Evolutionary conservation across 2,113 vertebrate genomes (phyloP), one percentile per base, ranked within the genome.

Genomic region (Gobiocypris rarus): DNA sequence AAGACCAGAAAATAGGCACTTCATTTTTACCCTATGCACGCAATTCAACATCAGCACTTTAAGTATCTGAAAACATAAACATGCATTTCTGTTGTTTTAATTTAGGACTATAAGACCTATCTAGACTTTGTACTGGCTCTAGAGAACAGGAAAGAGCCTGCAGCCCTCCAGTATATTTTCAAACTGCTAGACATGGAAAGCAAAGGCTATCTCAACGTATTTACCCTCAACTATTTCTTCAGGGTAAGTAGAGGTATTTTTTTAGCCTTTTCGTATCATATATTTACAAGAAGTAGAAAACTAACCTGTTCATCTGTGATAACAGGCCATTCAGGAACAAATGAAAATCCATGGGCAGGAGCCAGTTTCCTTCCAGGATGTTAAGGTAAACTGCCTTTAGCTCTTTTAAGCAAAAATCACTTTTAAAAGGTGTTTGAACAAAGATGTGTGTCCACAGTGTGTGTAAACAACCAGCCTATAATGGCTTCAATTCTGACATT

Each of bases 181-280:
- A 99, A 99, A 92, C 94, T 99, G 89, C 93, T 99, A 91, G 98
- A 99, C 92, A 98, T 98, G 93, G 97, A 98, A 92, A 99, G 98
- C 93, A 97, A 94, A 91, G 97, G 98, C 87, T 94, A 95, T 92
- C 95, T 99, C 90, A 98, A 98, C 86, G 97, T 99, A 86, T 99
- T 99, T 91, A 96, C 97, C 63, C 96, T 99, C 90, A 99, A 99
- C 93, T 99, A 96, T 92, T 99, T 99, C 91, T 99, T 99, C 92
- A 96, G 98, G 95, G 98, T 99, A 96, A 93, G 95, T 52, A 22
- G 9, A 43, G 63, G 4, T 0, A 1, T 38, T 41, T 56, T 31
- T 5, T 24, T 61, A n/a, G n/a, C 26, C 24, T n/a, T 38, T n/a
- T 54, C 19, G 1, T n/a, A 3, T 9, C 28, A 4, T 7, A 59